A percentile compares a stretch with the other conserved stretches of the same genome.
Evolutionary conservation across 2,797 vertebrate genomes (phyloP).

Genomic region (Halcyon chelicuti): DNA sequence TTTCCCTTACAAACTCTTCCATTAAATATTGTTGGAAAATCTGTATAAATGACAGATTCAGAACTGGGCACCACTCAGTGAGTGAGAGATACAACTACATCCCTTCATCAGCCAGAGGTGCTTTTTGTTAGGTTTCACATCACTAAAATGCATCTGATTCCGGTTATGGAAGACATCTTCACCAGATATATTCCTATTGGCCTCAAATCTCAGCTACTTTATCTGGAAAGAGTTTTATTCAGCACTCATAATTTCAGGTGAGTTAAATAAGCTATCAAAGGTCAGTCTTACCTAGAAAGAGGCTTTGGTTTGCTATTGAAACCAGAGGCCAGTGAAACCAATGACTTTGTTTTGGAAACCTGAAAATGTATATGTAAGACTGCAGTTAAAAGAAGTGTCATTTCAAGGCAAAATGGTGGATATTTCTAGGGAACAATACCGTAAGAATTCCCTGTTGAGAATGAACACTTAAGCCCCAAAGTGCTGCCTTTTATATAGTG

Average conservation of each 20-base stretch:
- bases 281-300: constrained; percentile 47
- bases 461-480: not conserved
- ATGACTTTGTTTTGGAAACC: constrained; percentile 54
- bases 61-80: not conserved
- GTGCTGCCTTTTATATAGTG: not conserved
- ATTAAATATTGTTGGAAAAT: not conserved
- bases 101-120: not conserved
- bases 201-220: not conserved
- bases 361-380: not conserved
- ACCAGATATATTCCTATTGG: not conserved
- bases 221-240: not conserved
- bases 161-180: not conserved
- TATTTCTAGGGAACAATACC: not conserved
- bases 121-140: not conserved
- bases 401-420: not conserved
- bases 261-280: not conserved
- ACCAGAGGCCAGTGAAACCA: constrained; percentile 41
- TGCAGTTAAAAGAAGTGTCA: not conserved
- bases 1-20: not conserved
- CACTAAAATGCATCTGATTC: not conserved
- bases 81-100: not conserved
- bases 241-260: not conserved
- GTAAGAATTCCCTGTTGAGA: not conserved
- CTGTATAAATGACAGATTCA: not conserved
- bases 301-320: not conserved